A percentile compares a stretch with the other conserved stretches of the same genome.
These are phyloP conservation scores for Ophiothrix spiculata DNA, from an alignment of 35 echinoderm and acorn worm genomes.

Conservation along the genomic window DNA sequence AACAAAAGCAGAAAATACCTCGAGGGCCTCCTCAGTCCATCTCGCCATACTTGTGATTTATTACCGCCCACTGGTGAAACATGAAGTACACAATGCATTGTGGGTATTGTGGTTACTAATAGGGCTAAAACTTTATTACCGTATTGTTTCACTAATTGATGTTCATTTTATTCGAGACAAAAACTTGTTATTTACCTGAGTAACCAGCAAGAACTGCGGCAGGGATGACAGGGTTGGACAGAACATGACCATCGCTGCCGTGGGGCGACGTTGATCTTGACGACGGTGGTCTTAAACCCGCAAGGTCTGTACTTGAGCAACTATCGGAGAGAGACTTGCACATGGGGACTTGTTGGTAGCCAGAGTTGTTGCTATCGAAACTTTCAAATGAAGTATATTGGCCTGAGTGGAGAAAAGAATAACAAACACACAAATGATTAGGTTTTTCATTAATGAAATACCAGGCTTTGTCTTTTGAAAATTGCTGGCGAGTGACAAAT, in stretches of 20 bases:
- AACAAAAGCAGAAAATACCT: too few species aligned
- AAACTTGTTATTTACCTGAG: constrained; percentile 60
- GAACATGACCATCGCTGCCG: constrained; percentile 10
- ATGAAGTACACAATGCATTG: not conserved
- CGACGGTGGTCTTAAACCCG: constrained; percentile 29
- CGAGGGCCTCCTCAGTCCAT: too few species aligned
- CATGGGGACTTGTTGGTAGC: constrained; percentile 73
- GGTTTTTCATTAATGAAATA: too few species aligned
- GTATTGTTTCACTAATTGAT: not conserved
- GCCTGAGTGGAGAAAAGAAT: constrained; percentile 49
- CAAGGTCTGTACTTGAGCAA: constrained; percentile 53
- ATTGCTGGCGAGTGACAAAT: too few species aligned
- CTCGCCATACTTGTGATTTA: not conserved
- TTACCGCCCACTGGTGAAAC: not conserved
- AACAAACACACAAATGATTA: constrained; percentile 22
- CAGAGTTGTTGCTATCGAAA: constrained; percentile 36
- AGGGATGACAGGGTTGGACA: constrained; percentile 87
- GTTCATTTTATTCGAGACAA: not conserved
- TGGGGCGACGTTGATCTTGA: constrained; percentile 55
- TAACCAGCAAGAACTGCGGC: constrained; percentile 96
- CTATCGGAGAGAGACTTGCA: constrained; percentile 66
- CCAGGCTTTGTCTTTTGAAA: too few species aligned
- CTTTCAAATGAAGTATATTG: constrained; percentile 63
- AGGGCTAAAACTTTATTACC: not conserved
- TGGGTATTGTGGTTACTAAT: not conserved